These are phyloP conservation scores for Gobio occitaniae DNA, from an alignment of 2,797 vertebrate genomes.

Conservation along the genomic window DNA sequence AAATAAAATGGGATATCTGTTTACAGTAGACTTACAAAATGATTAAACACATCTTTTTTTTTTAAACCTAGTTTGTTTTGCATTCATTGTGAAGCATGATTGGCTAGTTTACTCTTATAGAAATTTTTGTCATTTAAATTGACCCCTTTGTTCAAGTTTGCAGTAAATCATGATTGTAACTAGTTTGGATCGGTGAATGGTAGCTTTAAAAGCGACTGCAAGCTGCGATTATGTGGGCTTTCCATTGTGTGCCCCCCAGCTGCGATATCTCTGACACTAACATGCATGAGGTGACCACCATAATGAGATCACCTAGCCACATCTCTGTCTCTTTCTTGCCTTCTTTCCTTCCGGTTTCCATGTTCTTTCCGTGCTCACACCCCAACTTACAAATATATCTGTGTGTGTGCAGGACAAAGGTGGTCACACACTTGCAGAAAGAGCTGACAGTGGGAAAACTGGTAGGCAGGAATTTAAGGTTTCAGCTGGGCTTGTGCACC, in stretches of 20 bases:
- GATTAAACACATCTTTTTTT: neutral
- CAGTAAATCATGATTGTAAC: neutral
- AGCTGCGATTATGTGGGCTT: slow-evolving; percentile 6
- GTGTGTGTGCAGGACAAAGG: slow-evolving; percentile 35
- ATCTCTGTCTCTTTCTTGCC: slow-evolving; percentile 17
- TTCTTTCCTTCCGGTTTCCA: slow-evolving; percentile 11
- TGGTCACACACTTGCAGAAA: slow-evolving; percentile 53
- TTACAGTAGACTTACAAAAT: neutral
- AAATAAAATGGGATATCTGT: neutral
- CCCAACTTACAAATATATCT: slow-evolving; percentile 28
- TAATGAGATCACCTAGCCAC: slow-evolving; percentile 22
- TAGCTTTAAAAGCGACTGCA: neutral
- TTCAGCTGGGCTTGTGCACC: slow-evolving; percentile 60
- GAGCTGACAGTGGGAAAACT: slow-evolving; percentile 68
- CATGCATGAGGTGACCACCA: neutral
- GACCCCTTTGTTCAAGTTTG: neutral
- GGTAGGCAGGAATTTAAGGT: slow-evolving; percentile 61
- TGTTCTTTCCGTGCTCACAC: neutral
- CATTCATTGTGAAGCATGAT: neutral
- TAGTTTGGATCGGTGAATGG: neutral
- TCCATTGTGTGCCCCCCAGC: slow-evolving; percentile 26
- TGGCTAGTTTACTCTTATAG: neutral
- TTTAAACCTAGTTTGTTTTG: neutral
- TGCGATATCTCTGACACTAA: slow-evolving; percentile 24
- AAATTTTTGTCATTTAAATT: slow-evolving; percentile 21